A percentile compares a stretch with the other conserved stretches of the same genome.
Evolutionary conservation across 2,888 invertebrate genomes (phyloP).

Genomic region (Lasiommata megera): DNA sequence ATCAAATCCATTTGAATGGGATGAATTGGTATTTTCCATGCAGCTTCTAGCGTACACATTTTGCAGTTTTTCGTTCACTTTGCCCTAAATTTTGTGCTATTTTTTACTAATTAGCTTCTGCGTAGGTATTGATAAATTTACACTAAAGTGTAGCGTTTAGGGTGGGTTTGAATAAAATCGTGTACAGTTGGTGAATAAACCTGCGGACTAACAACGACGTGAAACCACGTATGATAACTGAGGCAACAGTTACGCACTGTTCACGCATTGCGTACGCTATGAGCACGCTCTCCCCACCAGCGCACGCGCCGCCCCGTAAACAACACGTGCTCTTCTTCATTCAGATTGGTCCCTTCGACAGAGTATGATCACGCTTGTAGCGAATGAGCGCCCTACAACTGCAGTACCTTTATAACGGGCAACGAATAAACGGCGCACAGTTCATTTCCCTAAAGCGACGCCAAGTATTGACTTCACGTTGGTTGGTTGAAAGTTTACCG

Average conservation of each 20-base stretch:
- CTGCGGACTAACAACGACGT: background rate
- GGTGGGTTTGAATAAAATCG: background rate
- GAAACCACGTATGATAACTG: slow-evolving; percentile 19
- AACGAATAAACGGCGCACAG: slow-evolving; percentile 56
- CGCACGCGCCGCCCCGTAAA: slow-evolving; percentile 53
- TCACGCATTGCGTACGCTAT: slow-evolving; percentile 65
- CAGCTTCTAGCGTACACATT: slow-evolving; percentile 18
- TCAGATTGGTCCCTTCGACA: slow-evolving; percentile 70
- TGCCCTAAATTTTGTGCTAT: background rate
- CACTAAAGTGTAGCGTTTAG: no score
- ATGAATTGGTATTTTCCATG: slow-evolving; percentile 9
- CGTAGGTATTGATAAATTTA: no score
- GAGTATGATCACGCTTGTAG: slow-evolving; percentile 37
- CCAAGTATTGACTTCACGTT: slow-evolving; percentile 42
- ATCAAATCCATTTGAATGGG: slow-evolving; percentile 1
- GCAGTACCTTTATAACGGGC: slow-evolving; percentile 36
- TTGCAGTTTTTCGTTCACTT: background rate
- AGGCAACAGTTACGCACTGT: slow-evolving; percentile 66
- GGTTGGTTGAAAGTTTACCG: background rate
- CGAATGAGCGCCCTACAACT: slow-evolving; percentile 57
- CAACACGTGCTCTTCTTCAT: slow-evolving; percentile 51
- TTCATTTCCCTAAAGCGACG: slow-evolving; percentile 47
- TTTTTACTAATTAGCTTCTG: no score
- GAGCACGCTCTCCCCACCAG: slow-evolving; percentile 53
- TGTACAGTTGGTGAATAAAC: background rate